Percentiles rank a stretch among this genome's conserved stretches.
phyloP scores from a whole-genome alignment of 2,888 invertebrate species.

The Luffia ferchaultella region DNA sequence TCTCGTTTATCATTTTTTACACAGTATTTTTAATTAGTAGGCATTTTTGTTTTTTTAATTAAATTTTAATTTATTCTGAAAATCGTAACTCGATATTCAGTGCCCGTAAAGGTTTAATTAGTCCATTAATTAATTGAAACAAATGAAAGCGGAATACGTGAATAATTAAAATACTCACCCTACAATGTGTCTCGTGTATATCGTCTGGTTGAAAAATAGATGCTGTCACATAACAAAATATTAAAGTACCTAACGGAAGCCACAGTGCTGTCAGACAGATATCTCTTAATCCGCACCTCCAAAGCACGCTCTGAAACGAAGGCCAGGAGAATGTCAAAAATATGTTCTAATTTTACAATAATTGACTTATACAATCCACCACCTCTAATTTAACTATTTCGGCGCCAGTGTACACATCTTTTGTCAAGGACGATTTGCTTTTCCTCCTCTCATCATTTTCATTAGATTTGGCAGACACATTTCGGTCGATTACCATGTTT shows the following conservation, averaged over 20 bases:
- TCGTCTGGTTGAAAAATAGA: conserved; percentile 92
- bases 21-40: too few species aligned
- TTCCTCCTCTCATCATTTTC: neutral
- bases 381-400: neutral
- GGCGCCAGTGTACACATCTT: neutral
- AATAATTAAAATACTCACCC: conserved; percentile 68
- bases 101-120: too few species aligned
- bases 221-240: conserved; percentile 88
- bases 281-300: conserved; percentile 79
- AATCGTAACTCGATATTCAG: too few species aligned
- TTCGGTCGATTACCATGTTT: neutral
- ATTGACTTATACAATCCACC: too few species aligned
- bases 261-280: conserved; percentile 85
- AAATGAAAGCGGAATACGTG: neutral
- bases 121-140: too few species aligned
- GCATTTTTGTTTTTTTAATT: too few species aligned
- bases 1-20: too few species aligned
- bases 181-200: conserved; percentile 94
- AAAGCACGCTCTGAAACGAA: conserved; percentile 64
- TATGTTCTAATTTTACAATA: neutral
- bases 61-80: too few species aligned
- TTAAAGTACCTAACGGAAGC: conserved; percentile 84
- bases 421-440: neutral
- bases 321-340: neutral
- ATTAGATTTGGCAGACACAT: neutral